Percentiles rank a stretch among this genome's conserved stretches.
Evolutionary conservation across 2,113 vertebrate species (phyloP).

Genomic region (Nesoenas mayeri): DNA sequence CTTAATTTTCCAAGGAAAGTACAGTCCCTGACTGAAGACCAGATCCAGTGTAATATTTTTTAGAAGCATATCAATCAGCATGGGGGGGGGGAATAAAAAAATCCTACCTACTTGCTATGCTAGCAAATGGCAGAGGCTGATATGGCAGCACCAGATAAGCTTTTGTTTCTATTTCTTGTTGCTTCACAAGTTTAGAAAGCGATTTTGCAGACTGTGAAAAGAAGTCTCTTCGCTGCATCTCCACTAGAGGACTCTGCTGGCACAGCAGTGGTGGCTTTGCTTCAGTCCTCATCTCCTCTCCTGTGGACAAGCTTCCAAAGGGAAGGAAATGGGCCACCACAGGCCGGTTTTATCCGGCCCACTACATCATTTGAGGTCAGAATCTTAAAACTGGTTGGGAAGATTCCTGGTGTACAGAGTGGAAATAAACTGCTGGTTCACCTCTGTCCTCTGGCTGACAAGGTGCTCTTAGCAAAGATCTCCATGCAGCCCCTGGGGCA

Average conservation of each 20-base stretch:
- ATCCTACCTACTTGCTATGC: background rate
- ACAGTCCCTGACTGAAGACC: background rate
- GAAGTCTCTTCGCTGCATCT: background rate
- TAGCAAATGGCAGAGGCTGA: background rate
- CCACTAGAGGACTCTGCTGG: constrained; percentile 64
- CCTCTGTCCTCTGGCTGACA: background rate
- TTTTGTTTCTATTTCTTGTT: background rate
- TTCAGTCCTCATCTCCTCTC: background rate
- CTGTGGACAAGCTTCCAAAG: background rate
- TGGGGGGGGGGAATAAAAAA: background rate
- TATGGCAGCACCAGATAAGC: background rate
- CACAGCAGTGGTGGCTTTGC: background rate
- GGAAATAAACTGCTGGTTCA: background rate
- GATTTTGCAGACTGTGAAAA: background rate
- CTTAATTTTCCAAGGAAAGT: background rate
- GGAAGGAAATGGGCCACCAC: background rate
- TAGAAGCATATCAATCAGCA: background rate
- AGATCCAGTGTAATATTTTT: background rate
- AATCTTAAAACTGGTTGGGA: background rate
- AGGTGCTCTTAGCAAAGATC: background rate
- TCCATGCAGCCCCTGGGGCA: background rate
- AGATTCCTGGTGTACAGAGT: background rate
- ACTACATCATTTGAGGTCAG: background rate
- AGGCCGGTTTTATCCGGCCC: background rate
- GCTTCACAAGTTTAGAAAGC: background rate